Evolutionary conservation across 2,888 invertebrate genomes (phyloP), one percentile per base, ranked within the genome.

Genomic region (Hylaea fasciaria): DNA sequence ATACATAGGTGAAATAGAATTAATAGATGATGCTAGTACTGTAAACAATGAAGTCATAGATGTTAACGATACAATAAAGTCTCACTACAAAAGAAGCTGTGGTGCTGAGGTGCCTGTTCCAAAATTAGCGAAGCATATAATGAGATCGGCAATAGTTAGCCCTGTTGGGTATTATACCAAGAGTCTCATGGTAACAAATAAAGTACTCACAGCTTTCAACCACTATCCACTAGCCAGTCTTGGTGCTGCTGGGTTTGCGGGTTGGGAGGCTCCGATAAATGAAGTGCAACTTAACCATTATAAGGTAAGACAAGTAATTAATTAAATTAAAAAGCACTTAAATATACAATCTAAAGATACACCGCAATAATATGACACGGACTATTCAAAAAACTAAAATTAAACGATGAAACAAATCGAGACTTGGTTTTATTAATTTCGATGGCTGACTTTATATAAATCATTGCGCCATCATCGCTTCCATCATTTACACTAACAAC

Each of bases 201-300:
- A 93, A 64, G 93, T 95, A 29, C 84, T 95, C 72, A 95, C 94
- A 47, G 95, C 96, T 41, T 96, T 96, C 84, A 96, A 96, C 82
- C 96, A 96, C 79, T 96, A 96, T 76, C 94, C 95, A 4, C 81
- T 96, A 67, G 92, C 94, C 57, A 92, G 93, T 58, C 77, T 95
- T 28, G 93, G 93, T 52, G 87, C 93, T 9, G 89, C 94, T 13
- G 90, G 93, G 16, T 89, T 92, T 67, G 84, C 90, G 13, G 93
- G 93, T 40, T 93, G 94, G 88, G 90, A 94, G 65, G 91, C 95
- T 65, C 93, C 94, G 46, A 89, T 93, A 29, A 82, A 80, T 46
- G 90, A 94, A 74, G 95, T 93, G 43, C 94, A 95, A 75, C 92
- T 95, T 70, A 95, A 95, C 77, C 95, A 95, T 86, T 95, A 95